Percentiles rank a stretch among this genome's conserved stretches.
These are phyloP conservation scores for Hemitrygon akajei DNA, from an alignment of 2,797 vertebrate genomes.

Conservation along the genomic window DNA sequence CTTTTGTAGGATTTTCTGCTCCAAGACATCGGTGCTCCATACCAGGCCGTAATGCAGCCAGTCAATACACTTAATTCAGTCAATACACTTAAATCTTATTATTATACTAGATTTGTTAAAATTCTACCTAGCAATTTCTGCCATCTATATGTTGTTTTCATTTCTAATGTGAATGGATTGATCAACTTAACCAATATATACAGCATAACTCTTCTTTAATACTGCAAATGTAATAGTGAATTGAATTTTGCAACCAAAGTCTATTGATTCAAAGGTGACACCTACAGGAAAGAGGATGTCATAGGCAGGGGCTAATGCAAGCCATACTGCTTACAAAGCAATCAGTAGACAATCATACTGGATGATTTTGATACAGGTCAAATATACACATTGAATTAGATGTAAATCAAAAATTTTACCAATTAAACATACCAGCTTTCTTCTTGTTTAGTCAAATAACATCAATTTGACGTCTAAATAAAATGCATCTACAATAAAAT, in stretches of 20 bases:
- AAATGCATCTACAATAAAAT: not conserved
- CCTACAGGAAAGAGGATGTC: constrained; percentile 13
- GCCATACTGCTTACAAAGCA: not conserved
- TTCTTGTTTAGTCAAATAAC: not conserved
- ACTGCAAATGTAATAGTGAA: not conserved
- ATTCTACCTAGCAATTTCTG: not conserved
- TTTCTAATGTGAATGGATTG: not conserved
- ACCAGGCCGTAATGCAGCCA: no score
- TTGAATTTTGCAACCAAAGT: not conserved
- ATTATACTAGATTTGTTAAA: not conserved
- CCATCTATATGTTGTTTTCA: not conserved
- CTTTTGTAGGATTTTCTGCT: no score
- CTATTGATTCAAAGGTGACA: not conserved
- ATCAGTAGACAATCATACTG: no score
- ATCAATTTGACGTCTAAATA: not conserved
- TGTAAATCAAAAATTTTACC: not conserved
- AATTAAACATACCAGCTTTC: not conserved
- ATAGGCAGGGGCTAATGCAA: not conserved
- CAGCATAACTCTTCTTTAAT: not conserved
- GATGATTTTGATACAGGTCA: not conserved
- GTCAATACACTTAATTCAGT: no score
- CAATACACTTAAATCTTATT: not conserved
- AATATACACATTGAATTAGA: not conserved
- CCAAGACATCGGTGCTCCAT: no score
- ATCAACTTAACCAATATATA: not conserved